Base-by-base conservation (phyloP, 2,113 vertebrate genomes). In the Aspiorhynchus laticeps region DNA sequence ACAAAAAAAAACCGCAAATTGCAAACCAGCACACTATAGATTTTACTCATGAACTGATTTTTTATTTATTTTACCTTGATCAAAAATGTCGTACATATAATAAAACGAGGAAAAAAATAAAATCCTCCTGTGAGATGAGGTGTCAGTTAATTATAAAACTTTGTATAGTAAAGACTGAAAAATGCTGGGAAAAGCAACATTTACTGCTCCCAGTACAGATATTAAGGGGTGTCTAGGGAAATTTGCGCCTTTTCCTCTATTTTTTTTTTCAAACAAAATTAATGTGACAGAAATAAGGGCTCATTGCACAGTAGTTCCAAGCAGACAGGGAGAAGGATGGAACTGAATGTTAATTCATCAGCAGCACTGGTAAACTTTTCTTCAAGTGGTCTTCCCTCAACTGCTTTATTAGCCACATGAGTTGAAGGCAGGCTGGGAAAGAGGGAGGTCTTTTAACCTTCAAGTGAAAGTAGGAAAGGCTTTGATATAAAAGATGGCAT, bases 141-240 rank as follows among this genome's bases (percentile, higher is more conserved):
- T 94, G 94, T 94, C 94, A 94, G 94, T 95, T 95, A 94, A 95
- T 95, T 95, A 94, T 92, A 94, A 95, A 94, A 95, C 90, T 92
- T 93, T 94, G 88, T 91, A 91, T 92, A 92, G 92, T 93, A 92
- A 94, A 93, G 90, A 93, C 89, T 91, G 93, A 91, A 93, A 93
- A 94, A 93, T 83, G 90, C 93, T 93, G 90, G 71, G 90, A 93
- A 94, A 94, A 91, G 92, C 94, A 94, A 94, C 93, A 93, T 93
- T 94, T 94, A 93, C 92, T 90, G 92, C 93, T 93, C 91, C 94
- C 93, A 91, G 90, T 85, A 91, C 93, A 92, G 93, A 95, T 94
- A 94, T 94, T 94, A 93, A 92, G 91, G 92, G 90, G 93, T 85
- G 90, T 94, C 94, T 87, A 90, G 95, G 95, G 94, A 95, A 94